phyloP scores from a whole-genome alignment of 2,888 invertebrate genomes.

The Neuroscelio doddi region DNA sequence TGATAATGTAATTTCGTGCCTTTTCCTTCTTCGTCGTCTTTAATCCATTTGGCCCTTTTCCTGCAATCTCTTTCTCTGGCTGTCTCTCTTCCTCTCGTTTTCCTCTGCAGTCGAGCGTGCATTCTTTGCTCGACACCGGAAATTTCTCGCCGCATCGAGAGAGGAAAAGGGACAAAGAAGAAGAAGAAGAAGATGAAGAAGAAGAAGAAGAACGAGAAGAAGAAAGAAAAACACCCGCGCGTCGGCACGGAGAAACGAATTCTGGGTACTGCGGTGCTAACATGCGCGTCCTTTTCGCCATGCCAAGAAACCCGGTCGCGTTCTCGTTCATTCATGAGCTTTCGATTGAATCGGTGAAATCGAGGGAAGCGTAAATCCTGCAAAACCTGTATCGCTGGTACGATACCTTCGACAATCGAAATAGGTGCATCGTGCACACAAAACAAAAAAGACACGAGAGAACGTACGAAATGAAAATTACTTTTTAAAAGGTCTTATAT shows the following conservation, averaged over 20 bases:
- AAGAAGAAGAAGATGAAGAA: conserved; percentile 6
- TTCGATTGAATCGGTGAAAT: conserved; percentile 56
- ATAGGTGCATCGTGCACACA: too few relatives aligned
- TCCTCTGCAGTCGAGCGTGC: conserved; percentile 43
- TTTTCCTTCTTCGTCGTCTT: conserved; percentile 11
- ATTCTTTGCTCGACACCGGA: conserved; percentile 48
- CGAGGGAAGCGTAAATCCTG: conserved; percentile 52
- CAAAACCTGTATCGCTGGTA: too few relatives aligned
- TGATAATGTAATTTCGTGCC: conserved; percentile 1
- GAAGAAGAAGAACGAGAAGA: conserved; percentile 6
- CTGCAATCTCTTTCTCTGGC: conserved; percentile 4
- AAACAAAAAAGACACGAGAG: too few relatives aligned
- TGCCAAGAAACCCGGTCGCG: too few relatives aligned
- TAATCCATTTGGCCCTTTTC: conserved; percentile 31
- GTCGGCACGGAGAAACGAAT: conserved; percentile 42
- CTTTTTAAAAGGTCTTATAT: too few relatives aligned
- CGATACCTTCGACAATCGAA: conserved; percentile 38
- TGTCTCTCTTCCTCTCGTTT: conserved; percentile 27
- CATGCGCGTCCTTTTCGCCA: conserved; percentile 26
- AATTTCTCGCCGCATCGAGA: conserved; percentile 47
- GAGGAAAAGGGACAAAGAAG: conserved; percentile 28
- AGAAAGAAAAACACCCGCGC: conserved; percentile 36
- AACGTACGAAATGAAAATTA: too few relatives aligned
- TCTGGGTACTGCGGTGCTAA: conserved; percentile 31
- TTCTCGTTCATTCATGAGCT: conserved; percentile 60